Evolutionary conservation across 2,888 invertebrate species (phyloP).

Genomic region (Xestia ashworthii): DNA sequence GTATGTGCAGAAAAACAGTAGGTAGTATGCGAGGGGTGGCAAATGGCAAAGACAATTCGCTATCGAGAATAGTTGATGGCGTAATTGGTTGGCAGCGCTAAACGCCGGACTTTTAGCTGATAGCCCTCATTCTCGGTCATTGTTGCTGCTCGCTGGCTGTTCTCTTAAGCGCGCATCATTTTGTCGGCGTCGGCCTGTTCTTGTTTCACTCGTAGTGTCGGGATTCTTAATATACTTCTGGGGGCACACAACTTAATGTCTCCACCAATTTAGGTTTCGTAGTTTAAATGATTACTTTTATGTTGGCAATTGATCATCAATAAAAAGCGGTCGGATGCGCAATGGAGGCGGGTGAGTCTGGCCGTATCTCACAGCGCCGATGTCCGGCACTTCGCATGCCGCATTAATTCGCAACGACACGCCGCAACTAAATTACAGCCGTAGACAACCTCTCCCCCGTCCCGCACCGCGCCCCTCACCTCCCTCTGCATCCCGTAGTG

Average conservation of each 20-base stretch:
- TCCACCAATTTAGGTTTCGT: conserved; percentile 36
- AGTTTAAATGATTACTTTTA: conserved; percentile 43
- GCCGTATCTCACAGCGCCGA: conserved; percentile 60
- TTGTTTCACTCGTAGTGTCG: conserved; percentile 1
- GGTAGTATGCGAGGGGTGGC: conserved; percentile 10
- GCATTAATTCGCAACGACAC: conserved; percentile 69
- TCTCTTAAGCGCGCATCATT: conserved; percentile 38
- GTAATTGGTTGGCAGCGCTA: conserved; percentile 65
- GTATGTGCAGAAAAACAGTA: conserved; percentile 2
- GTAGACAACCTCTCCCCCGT: conserved; percentile 54
- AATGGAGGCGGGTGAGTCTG: conserved; percentile 46
- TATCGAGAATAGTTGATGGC: conserved; percentile 72
- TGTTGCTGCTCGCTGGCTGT: conserved; percentile 34
- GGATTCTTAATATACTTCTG: conserved; percentile 6
- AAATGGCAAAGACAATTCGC: conserved; percentile 47
- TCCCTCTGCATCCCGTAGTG: conserved; percentile 46
- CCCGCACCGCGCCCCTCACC: conserved; percentile 33
- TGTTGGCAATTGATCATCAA: conserved; percentile 57
- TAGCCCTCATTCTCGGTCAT: conserved; percentile 37
- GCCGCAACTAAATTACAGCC: conserved; percentile 76
- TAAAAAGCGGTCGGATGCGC: conserved; percentile 55
- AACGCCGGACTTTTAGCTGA: conserved; percentile 37
- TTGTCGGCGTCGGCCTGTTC: conserved; percentile 12
- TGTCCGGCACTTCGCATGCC: conserved; percentile 58
- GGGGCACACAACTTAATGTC: background rate